A percentile compares a stretch with the other conserved stretches of the same genome.
Conservation (phyloP, 2,113 vertebrate genomes). For the Turnix velox region DNA sequence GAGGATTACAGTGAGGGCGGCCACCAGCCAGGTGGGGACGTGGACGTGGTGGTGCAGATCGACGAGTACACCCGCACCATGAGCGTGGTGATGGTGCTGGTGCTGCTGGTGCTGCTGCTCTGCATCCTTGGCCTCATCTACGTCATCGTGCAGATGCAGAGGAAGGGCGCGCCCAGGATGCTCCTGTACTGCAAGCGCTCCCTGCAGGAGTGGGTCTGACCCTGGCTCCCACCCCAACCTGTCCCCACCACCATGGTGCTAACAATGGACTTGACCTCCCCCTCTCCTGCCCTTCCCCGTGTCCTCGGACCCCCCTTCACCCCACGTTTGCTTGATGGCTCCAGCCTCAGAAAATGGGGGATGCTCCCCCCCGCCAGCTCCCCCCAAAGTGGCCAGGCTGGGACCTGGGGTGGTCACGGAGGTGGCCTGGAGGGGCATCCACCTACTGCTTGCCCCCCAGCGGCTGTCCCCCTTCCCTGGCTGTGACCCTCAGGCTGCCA, state of each 20-base stretch:
- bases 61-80: slow-evolving; percentile 87
- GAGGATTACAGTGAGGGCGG: neutral
- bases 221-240: slow-evolving; percentile 26
- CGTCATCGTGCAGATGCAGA: slow-evolving; percentile 91
- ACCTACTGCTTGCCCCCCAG: neutral
- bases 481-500: neutral
- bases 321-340: neutral
- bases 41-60: slow-evolving; percentile 92
- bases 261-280: slow-evolving; percentile 38
- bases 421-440: neutral
- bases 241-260: slow-evolving; percentile 78
- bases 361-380: neutral
- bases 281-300: neutral
- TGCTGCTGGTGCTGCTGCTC: slow-evolving; percentile 89
- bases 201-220: slow-evolving; percentile 97
- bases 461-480: rapidly evolving
- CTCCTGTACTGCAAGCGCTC: slow-evolving; percentile 97
- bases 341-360: neutral
- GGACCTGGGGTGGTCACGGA: neutral
- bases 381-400: neutral
- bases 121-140: slow-evolving; percentile 90
- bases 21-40: slow-evolving; percentile 71
- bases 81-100: slow-evolving; percentile 89
- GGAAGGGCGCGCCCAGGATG: slow-evolving; percentile 88
- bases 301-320: neutral